These are phyloP conservation scores for Marcusenius ussheri DNA, from an alignment of 2,113 vertebrate species.

Conservation along the genomic window DNA sequence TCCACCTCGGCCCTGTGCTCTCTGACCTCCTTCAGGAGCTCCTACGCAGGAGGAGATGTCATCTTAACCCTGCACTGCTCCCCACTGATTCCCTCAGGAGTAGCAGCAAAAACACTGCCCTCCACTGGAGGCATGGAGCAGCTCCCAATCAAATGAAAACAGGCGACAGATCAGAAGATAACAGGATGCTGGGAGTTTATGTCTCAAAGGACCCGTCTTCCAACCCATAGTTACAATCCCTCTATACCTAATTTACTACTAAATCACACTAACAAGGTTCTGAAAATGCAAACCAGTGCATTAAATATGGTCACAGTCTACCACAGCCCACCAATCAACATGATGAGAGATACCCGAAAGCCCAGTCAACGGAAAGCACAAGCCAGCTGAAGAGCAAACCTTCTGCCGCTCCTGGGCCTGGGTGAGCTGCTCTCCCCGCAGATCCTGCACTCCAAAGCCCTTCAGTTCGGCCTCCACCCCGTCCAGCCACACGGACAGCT, in stretches of 20 bases:
- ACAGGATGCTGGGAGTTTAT: not conserved
- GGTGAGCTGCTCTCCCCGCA: slow-evolving; percentile 65
- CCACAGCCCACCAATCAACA: not conserved
- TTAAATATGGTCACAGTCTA: not conserved
- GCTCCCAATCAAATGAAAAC: not conserved
- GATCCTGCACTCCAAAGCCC: slow-evolving; percentile 61
- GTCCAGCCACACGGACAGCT: slow-evolving; percentile 78
- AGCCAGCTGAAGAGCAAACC: slow-evolving; percentile 51
- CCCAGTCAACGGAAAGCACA: not conserved
- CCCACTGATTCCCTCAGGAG: not conserved
- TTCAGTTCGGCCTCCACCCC: slow-evolving; percentile 68
- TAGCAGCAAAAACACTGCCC: not conserved
- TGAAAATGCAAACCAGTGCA: not conserved
- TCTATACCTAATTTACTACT: not conserved
- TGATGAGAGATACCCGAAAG: not conserved
- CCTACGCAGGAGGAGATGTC: slow-evolving; percentile 50
- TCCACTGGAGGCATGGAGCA: not conserved
- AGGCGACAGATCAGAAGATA: not conserved
- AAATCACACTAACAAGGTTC: not conserved
- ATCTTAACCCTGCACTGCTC: not conserved
- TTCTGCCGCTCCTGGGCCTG: slow-evolving; percentile 76
- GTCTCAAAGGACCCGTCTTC: not conserved
- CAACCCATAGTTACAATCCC: not conserved
- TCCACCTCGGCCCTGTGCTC: slow-evolving; percentile 71
- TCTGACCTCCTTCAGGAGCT: slow-evolving; percentile 73